Evolutionary conservation across 2,113 vertebrate species (phyloP).

Genomic region (Bos taurus): DNA sequence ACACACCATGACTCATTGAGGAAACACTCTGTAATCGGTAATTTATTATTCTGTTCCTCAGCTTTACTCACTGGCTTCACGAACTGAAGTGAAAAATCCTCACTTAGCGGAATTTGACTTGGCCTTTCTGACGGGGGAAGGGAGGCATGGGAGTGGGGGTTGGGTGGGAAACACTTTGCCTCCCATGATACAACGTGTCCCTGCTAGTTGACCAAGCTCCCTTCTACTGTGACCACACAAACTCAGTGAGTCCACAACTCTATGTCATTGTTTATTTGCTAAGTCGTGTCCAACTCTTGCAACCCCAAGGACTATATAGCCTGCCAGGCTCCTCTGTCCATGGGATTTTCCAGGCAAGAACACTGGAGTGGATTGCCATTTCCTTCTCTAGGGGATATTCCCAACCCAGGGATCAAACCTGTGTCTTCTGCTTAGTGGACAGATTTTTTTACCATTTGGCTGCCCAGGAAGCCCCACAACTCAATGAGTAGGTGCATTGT

Average conservation of each 20-base stretch:
- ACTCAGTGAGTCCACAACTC: neutral
- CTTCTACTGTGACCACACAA: neutral
- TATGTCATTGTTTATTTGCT: neutral
- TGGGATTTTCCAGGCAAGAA: neutral
- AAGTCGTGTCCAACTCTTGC: neutral
- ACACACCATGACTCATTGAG: conserved; percentile 40
- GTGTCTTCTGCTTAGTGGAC: fast-evolving
- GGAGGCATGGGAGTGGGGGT: neutral
- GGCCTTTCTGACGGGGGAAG: neutral
- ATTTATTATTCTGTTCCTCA: conserved; percentile 35
- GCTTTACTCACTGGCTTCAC: neutral
- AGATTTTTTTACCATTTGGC: neutral
- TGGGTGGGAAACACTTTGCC: neutral
- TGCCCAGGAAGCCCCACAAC: neutral
- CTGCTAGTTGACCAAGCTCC: neutral
- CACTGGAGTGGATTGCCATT: neutral
- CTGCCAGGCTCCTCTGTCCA: neutral
- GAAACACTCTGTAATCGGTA: conserved; percentile 44
- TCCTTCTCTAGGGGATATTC: neutral
- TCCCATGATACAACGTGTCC: neutral
- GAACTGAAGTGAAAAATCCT: conserved; percentile 25
- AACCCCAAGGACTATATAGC: neutral
- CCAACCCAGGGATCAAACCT: neutral
- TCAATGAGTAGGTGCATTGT: neutral
- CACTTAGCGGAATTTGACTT: neutral